Base-by-base conservation (phyloP, 2,888 invertebrate species). In the Ophioninae sp. region DNA sequence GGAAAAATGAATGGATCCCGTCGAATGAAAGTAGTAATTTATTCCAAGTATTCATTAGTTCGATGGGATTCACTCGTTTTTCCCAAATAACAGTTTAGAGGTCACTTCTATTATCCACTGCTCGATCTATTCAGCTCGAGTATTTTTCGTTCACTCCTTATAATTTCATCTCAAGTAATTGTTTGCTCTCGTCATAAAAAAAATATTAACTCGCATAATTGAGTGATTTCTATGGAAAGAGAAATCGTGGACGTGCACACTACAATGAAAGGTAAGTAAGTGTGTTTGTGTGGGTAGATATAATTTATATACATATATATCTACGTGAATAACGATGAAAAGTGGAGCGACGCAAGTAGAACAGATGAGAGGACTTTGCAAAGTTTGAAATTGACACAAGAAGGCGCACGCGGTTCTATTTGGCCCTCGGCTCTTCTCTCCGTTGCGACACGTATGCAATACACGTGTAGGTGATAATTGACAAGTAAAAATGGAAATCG, bases 401-500 rank as follows among this genome's bases (percentile, higher is more conserved):
- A 50, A 8, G n/a, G 30, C 50, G 50, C 50, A 50, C 17, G 17
- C 50, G 50, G 13, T 13, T 50, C 50, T 50, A 50, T 50, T 50
- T 50, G 17, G 50, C 50, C 50, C 50, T 50, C 50, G 50, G 50
- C 50, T 17, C 50, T 17, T 50, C 50, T 50, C 50, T 50, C 61
- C 21, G 21, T 61, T 21, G 1, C 20, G 50, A 50, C 50, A 50
- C 17, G 17, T 50, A 50, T 50, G 17, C 17, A 50, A 50, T 50
- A 17, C 64, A 23, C 30, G 69, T 20, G 59, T 44, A 70, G 74
- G 41, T 59, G 56, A 61, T 68, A 68, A 68, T 68, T 44, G 68
- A 44, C 59, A 57, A 17, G 59, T 77, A 13, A 67, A 59, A 77
- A 68, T 61, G 62, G 61, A 62, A 83, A 83, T 72, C 67, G 61